These are phyloP conservation scores for Dryococelus australis DNA, from an alignment of 2,888 invertebrate genomes.

Conservation along the genomic window DNA sequence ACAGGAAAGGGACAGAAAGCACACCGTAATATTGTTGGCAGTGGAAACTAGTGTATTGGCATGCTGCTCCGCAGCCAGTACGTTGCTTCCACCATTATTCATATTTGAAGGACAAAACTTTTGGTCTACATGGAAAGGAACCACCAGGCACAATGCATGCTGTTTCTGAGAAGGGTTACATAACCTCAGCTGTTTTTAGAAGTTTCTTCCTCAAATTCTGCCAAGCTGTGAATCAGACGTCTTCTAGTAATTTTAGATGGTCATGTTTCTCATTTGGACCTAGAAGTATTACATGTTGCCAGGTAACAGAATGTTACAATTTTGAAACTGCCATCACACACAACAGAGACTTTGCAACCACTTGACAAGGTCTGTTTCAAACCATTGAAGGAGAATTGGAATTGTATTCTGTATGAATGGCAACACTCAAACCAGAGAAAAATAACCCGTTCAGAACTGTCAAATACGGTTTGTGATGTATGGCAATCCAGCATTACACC, in stretches of 20 bases:
- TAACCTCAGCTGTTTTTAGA: background rate
- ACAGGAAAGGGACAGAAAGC: slow-evolving; percentile 21
- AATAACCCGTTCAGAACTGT: background rate
- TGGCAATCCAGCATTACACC: background rate
- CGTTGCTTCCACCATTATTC: background rate
- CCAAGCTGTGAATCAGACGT: background rate
- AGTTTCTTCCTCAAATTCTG: background rate
- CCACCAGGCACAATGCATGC: background rate
- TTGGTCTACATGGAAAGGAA: background rate
- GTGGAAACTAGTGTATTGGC: slow-evolving; percentile 23
- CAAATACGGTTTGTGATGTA: background rate
- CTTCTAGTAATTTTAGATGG: background rate
- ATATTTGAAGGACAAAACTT: background rate
- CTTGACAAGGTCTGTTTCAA: background rate
- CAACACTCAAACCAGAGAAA: background rate
- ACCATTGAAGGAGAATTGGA: background rate
- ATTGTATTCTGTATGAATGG: background rate
- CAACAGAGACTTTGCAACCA: background rate
- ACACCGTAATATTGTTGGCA: background rate
- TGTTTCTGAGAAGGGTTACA: background rate
- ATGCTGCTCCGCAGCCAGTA: background rate
- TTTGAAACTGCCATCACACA: background rate
- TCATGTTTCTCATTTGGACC: background rate
- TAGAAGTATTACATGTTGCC: background rate
- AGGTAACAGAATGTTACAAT: background rate